These are phyloP conservation scores for Pseudeuparius sepicola DNA, from an alignment of 2,888 invertebrate species.

Conservation along the genomic window DNA sequence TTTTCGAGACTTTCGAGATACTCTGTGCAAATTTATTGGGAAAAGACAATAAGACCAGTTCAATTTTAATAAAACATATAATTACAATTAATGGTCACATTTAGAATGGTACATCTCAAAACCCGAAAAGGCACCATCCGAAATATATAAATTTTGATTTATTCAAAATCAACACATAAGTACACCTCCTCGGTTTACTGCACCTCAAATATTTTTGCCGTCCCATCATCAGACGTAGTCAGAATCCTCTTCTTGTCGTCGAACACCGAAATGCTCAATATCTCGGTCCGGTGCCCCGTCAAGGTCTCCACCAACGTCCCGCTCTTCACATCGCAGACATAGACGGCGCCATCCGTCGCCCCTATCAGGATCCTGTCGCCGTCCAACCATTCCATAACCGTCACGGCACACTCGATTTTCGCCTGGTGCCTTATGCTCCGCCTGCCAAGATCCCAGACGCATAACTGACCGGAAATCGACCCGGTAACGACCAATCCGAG, in stretches of 20 bases:
- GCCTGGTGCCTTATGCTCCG: slow-evolving; percentile 51
- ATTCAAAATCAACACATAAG: too few species aligned
- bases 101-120: too few species aligned
- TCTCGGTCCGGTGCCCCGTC: slow-evolving; percentile 63
- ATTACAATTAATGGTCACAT: too few species aligned
- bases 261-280: slow-evolving; percentile 64
- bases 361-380: slow-evolving; percentile 44
- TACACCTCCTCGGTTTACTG: too few species aligned
- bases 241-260: slow-evolving; percentile 53
- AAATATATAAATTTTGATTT: too few species aligned
- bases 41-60: too few species aligned
- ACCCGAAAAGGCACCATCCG: too few species aligned
- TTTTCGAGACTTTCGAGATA: too few species aligned
- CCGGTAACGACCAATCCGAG: slow-evolving; percentile 39
- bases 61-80: too few species aligned
- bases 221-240: slow-evolving; percentile 67
- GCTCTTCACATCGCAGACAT: slow-evolving; percentile 64
- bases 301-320: slow-evolving; percentile 52
- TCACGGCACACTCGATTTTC: slow-evolving; percentile 42
- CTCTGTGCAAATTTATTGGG: too few species aligned
- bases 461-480: slow-evolving; percentile 68
- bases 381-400: slow-evolving; percentile 32
- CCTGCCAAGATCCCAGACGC: slow-evolving; percentile 73
- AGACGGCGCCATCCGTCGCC: slow-evolving; percentile 71
- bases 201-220: slow-evolving; percentile 57